Percentiles rank a stretch among this genome's conserved stretches.
Conservation (phyloP, 2,888 invertebrate genomes). For the Neoascia interrupta region DNA sequence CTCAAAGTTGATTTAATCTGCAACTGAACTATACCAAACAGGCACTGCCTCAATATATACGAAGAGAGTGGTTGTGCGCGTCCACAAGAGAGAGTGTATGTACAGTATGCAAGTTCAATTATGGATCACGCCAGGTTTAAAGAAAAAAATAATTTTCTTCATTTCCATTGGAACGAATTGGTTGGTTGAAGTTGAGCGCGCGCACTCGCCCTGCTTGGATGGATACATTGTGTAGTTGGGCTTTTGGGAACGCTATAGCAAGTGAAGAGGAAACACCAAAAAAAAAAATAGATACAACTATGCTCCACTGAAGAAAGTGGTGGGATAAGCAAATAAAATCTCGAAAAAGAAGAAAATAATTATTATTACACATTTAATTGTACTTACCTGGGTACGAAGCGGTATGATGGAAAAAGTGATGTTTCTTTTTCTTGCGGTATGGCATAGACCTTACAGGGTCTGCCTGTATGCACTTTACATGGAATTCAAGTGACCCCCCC, state of each 20-base stretch:
- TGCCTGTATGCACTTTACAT: constrained; percentile 35
- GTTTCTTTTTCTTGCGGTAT: constrained; percentile 14
- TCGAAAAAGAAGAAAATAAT: constrained; percentile 25
- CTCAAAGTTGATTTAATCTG: constrained; percentile 75
- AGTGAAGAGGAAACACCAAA: constrained; percentile 45
- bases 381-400: constrained; percentile 20
- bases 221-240: constrained; percentile 31
- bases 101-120: constrained; percentile 28
- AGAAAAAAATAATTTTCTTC: constrained; percentile 32
- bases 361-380: background rate
- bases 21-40: constrained; percentile 78
- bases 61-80: constrained; percentile 42
- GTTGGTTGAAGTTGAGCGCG: constrained; percentile 26
- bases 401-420: background rate
- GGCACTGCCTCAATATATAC: constrained; percentile 77
- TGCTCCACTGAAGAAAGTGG: constrained; percentile 58
- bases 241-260: constrained; percentile 27
- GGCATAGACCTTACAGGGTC: constrained; percentile 42
- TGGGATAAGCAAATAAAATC: constrained; percentile 28
- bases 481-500: constrained; percentile 21
- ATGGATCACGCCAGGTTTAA: constrained; percentile 42
- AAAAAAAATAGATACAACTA: constrained; percentile 23
- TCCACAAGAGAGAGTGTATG: constrained; percentile 15
- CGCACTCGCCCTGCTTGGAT: background rate
- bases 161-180: constrained; percentile 52